Evolutionary conservation across 2,113 vertebrate species (phyloP).

Genomic region (Anguilla rostrata): DNA sequence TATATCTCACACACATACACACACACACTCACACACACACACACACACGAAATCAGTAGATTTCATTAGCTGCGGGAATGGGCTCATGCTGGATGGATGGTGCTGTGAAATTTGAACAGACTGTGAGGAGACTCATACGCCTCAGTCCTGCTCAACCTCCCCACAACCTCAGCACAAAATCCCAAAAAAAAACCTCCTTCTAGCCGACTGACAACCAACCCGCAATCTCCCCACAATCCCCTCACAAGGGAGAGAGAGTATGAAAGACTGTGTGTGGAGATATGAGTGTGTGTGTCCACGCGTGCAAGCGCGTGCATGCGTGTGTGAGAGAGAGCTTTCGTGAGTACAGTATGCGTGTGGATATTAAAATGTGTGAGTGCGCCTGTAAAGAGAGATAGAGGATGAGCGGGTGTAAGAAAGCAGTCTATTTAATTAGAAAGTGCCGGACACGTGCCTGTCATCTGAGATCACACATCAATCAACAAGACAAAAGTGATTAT

Average conservation of each 20-base stretch:
- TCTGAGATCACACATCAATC: background rate
- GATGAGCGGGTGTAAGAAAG: background rate
- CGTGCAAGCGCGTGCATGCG: background rate
- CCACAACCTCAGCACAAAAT: no score
- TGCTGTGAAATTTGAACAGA: background rate
- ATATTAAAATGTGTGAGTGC: background rate
- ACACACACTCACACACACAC: background rate
- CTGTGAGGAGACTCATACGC: background rate
- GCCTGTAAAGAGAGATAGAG: background rate
- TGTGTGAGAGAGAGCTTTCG: background rate
- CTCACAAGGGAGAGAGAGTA: background rate
- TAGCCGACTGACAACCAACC: no score
- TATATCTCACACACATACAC: background rate
- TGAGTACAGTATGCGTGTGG: background rate
- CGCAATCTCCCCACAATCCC: no score
- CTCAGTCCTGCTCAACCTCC: no score
- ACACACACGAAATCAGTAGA: constrained; percentile 32
- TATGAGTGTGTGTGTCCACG: background rate
- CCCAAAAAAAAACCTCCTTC: no score
- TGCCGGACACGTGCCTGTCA: background rate
- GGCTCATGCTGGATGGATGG: background rate
- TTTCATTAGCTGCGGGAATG: constrained; percentile 17
- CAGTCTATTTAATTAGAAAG: background rate
- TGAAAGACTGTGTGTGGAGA: background rate
- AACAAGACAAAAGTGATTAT: background rate